Conservation (phyloP, 2,113 vertebrate species). For the Sinocyclocheilus grahami region DNA sequence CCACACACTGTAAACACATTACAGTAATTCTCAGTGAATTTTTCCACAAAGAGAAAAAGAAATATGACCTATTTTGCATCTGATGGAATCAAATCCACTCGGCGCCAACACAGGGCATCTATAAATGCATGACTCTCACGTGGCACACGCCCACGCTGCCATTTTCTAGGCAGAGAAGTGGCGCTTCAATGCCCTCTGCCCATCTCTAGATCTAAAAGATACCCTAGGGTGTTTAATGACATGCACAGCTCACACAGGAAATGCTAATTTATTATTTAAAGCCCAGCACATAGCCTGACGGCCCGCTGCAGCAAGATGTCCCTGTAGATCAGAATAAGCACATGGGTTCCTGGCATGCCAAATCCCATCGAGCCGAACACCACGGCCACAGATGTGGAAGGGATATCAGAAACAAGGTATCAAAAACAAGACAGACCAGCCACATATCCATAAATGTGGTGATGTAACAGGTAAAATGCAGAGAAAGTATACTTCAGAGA, state of each 20-base stretch:
- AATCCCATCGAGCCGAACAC: conserved; percentile 25
- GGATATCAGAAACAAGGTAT: conserved; percentile 12
- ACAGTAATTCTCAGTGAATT: conserved; percentile 28
- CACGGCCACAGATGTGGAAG: conserved; percentile 4
- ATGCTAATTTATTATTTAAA: conserved; percentile 53
- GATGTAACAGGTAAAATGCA: conserved; percentile 33
- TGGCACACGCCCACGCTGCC: conserved; percentile 28
- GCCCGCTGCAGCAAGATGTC: background rate
- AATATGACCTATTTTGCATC: conserved; percentile 20
- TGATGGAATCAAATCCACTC: conserved; percentile 30
- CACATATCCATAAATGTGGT: conserved; percentile 10
- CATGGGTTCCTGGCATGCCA: conserved; percentile 2
- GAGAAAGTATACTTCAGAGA: conserved; percentile 37
- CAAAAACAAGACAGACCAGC: conserved; percentile 17
- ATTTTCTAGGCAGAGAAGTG: conserved; percentile 23
- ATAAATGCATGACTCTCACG: conserved; percentile 26
- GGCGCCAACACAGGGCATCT: conserved; percentile 14
- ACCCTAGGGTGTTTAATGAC: conserved; percentile 48
- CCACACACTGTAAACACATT: conserved; percentile 25
- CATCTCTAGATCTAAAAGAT: conserved; percentile 44
- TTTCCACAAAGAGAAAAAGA: background rate
- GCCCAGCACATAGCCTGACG: background rate
- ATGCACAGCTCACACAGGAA: conserved; percentile 32
- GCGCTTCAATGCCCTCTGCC: conserved; percentile 18
- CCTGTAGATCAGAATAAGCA: conserved; percentile 40